phyloP scores from a whole-genome alignment of 1,140 invertebrate genomes.

The Drosophila chauvacae region DNA sequence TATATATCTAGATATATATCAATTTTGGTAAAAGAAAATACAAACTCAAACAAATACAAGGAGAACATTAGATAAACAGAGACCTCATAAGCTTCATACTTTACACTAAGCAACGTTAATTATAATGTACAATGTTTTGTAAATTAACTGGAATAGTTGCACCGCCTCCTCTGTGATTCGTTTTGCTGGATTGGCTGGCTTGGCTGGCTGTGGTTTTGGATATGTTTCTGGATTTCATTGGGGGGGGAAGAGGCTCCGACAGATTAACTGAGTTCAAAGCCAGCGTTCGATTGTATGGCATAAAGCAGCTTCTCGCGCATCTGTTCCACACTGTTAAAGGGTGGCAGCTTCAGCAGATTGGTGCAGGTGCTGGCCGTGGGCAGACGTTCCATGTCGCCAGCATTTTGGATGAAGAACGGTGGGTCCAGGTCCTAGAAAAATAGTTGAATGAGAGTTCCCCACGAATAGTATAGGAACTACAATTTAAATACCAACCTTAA shows the following conservation, averaged over 20 bases:
- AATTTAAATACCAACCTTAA: slow-evolving; percentile 89
- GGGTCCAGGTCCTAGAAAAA: slow-evolving; percentile 93
- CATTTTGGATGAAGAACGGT: slow-evolving; percentile 96
- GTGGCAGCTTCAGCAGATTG: slow-evolving; percentile 98
- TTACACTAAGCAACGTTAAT: slow-evolving; percentile 68
- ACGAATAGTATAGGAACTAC: too few species aligned
- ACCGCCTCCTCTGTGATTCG: slow-evolving; percentile 20
- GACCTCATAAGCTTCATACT: slow-evolving; percentile 73
- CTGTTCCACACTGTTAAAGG: slow-evolving; percentile 91
- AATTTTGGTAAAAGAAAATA: slow-evolving; percentile 59
- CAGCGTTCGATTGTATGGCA: slow-evolving; percentile 96
- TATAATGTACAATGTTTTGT: slow-evolving; percentile 62
- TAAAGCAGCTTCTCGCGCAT: slow-evolving; percentile 95
- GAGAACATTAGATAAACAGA: slow-evolving; percentile 66
- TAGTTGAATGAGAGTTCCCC: not conserved
- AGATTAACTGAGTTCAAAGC: slow-evolving; percentile 96
- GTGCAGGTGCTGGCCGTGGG: slow-evolving; percentile 98
- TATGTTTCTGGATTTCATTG: slow-evolving; percentile 41
- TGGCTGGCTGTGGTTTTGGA: slow-evolving; percentile 46
- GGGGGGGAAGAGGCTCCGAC: not conserved
- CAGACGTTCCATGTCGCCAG: slow-evolving; percentile 93
- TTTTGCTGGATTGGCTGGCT: slow-evolving; percentile 11
- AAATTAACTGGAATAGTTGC: slow-evolving; percentile 67
- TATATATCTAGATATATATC: slow-evolving; percentile 64
- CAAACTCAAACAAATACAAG: slow-evolving; percentile 50